A percentile compares a stretch with the other conserved stretches of the same genome.
Conservation (phyloP, 2,888 invertebrate genomes). For the Ryuthela nishihirai region DNA sequence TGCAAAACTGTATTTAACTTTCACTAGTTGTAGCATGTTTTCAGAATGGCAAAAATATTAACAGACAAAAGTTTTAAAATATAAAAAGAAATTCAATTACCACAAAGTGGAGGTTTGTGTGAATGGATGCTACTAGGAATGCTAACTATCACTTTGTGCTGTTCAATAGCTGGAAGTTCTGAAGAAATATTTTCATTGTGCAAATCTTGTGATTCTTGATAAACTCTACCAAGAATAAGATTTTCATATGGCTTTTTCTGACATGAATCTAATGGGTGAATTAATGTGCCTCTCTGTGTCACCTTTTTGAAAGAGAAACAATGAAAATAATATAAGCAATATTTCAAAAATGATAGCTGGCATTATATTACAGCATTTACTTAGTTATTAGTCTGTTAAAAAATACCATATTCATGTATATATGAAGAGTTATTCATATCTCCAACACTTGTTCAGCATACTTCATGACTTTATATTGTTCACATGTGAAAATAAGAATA, state of each 20-base stretch:
- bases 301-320: conserved; percentile 10
- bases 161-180: not conserved
- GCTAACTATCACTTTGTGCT: conserved; percentile 65
- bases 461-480: no score
- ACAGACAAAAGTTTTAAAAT: conserved; percentile 7
- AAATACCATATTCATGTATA: no score
- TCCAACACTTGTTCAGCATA: no score
- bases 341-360: no score
- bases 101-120: conserved; percentile 83
- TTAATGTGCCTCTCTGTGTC: conserved; percentile 19
- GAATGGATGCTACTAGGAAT: conserved; percentile 91
- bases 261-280: conserved; percentile 23
- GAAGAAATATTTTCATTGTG: not conserved
- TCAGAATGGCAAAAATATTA: no score
- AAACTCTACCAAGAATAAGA: conserved; percentile 18
- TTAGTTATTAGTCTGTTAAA: no score
- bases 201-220: not conserved
- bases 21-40: no score
- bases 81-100: conserved; percentile 51
- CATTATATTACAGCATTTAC: no score
- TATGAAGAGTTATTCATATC: no score
- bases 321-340: no score
- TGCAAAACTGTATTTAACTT: no score
- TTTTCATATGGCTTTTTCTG: conserved; percentile 37
- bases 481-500: no score